Percentiles rank a stretch among this genome's conserved stretches.
These are phyloP conservation scores for Rhinichthys osculus DNA, from an alignment of 2,797 vertebrate genomes.

Conservation along the genomic window DNA sequence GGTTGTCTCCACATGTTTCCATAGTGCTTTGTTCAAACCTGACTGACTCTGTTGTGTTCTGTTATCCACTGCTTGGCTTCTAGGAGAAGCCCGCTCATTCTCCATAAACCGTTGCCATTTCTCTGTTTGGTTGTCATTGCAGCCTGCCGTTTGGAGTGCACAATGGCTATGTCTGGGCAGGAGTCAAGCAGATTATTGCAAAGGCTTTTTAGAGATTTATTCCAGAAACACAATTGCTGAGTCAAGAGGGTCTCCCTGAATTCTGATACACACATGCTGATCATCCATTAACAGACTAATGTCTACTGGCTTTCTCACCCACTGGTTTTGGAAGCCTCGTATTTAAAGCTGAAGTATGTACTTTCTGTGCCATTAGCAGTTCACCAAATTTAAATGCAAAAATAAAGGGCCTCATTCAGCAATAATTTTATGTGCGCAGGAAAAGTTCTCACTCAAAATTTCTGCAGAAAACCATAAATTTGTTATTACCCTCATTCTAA, in stretches of 20 bases:
- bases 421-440: not conserved
- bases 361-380: not conserved
- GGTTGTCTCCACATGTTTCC: slow-evolving; percentile 36
- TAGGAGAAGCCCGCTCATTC: slow-evolving; percentile 21
- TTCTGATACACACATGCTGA: slow-evolving; percentile 31
- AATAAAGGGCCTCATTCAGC: not conserved
- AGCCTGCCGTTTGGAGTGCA: slow-evolving; percentile 48
- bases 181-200: slow-evolving; percentile 55
- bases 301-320: not conserved
- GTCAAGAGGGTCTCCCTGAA: slow-evolving; percentile 44
- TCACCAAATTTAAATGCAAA: not conserved
- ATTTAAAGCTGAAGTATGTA: slow-evolving; percentile 13
- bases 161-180: slow-evolving; percentile 45
- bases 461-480: not conserved
- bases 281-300: slow-evolving; percentile 20
- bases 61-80: slow-evolving; percentile 45
- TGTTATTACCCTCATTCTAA: not conserved
- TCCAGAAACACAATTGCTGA: slow-evolving; percentile 36
- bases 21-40: slow-evolving; percentile 52
- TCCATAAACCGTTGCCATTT: slow-evolving; percentile 52
- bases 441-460: not conserved
- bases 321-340: slow-evolving; percentile 16
- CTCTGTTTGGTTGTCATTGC: slow-evolving; percentile 49
- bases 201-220: slow-evolving; percentile 40
- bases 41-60: slow-evolving; percentile 41